Evolutionary conservation across 2,113 vertebrate genomes (phyloP).

Genomic region (Thalassoma bifasciatum): DNA sequence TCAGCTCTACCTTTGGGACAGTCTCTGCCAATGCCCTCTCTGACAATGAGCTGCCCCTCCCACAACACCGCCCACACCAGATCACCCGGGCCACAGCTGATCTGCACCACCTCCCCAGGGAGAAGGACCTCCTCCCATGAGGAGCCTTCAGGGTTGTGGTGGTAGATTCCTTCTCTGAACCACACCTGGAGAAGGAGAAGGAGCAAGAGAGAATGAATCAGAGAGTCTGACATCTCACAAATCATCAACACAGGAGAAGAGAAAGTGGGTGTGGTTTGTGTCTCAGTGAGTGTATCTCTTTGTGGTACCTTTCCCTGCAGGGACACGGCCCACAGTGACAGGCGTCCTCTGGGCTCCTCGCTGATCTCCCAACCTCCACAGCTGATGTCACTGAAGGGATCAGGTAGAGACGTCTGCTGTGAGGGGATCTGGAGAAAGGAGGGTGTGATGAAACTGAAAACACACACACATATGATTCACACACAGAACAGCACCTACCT

Average conservation of each 20-base stretch:
- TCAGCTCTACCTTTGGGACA: conserved; percentile 87
- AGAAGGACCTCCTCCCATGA: conserved; percentile 87
- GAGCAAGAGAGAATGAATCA: neutral
- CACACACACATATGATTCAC: neutral
- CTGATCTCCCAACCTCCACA: conserved; percentile 94
- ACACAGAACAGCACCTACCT: conserved; percentile 78
- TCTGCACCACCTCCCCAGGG: conserved; percentile 95
- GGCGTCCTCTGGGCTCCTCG: conserved; percentile 88
- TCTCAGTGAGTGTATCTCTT: neutral
- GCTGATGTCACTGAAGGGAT: conserved; percentile 95
- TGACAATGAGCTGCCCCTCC: conserved; percentile 95
- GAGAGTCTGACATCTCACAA: too few relatives aligned
- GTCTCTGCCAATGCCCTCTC: conserved; percentile 91
- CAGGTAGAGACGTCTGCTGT: conserved; percentile 84
- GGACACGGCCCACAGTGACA: conserved; percentile 94
- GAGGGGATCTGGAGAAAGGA: conserved; percentile 85
- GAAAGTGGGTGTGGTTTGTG: too few relatives aligned
- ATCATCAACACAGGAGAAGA: too few relatives aligned
- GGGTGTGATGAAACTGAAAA: neutral
- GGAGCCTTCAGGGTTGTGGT: conserved; percentile 92
- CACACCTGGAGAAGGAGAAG: conserved; percentile 86
- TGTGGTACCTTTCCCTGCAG: conserved; percentile 92
- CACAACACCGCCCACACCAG: conserved; percentile 96
- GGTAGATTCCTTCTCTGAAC: conserved; percentile 91
- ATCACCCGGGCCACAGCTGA: conserved; percentile 94